Conservation (phyloP, 2,888 invertebrate species). For the Heteromyza rotundicornis region DNA sequence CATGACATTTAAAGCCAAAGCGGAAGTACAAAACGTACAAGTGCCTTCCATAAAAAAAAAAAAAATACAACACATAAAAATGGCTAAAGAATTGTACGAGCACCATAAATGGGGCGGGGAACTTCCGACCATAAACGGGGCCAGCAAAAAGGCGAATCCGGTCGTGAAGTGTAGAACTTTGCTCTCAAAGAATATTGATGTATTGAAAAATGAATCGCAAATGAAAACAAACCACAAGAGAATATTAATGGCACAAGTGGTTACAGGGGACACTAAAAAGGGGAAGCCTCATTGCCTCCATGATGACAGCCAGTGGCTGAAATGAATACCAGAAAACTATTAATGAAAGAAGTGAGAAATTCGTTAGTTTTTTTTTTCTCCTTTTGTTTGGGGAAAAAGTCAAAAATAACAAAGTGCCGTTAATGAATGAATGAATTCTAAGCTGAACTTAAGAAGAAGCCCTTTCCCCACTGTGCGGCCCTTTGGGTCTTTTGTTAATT, state of each 20-base stretch:
- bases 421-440: too few relatives aligned
- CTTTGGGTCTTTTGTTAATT: too few relatives aligned
- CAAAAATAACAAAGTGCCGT: too few relatives aligned
- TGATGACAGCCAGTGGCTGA: neutral
- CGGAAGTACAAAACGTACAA: neutral
- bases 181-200: neutral
- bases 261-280: neutral
- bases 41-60: too few relatives aligned
- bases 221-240: neutral
- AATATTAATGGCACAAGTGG: neutral
- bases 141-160: neutral
- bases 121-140: neutral
- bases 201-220: neutral
- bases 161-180: neutral
- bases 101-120: neutral
- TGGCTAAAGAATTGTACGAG: neutral
- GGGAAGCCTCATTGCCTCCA: neutral
- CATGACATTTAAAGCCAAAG: neutral
- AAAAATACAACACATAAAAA: too few relatives aligned
- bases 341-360: neutral
- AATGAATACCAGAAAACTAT: neutral
- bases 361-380: neutral
- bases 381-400: too few relatives aligned
- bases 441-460: too few relatives aligned
- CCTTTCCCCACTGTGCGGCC: too few relatives aligned